Base-by-base conservation (phyloP, 1,140 invertebrate genomes). In the Drosophila sp. region DNA sequence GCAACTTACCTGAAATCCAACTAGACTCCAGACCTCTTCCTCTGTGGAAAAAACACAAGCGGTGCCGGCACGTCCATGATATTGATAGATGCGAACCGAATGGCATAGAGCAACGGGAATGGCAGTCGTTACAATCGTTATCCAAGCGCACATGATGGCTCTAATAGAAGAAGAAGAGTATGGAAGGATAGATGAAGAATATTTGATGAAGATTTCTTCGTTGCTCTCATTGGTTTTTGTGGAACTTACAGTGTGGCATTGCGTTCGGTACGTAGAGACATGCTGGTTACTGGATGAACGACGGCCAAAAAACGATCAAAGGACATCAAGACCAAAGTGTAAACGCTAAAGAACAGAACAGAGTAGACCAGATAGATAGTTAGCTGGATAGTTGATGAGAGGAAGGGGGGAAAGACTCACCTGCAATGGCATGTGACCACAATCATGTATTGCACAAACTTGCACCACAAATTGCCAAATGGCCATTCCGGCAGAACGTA, bases 271-370 rank as follows among this genome's bases (percentile, higher is more conserved):
- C 98, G 94, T 72, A 95, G 95, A 0, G 96, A 96, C 95, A 98
- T 98, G 57, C 97, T 98, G 1, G 95, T 94, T 64, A 99, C 97
- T 0, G 98, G 97, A 92, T 98, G 97, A 0, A 98, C 98, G 7
- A 99, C 98, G 25, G 98, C 98, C 83, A 99, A 93, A 92, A 98
- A 99, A 72, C 98, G 95, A 92, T 99, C 98, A 27, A 98, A 92
- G 17, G 97, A 98, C 98, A 99, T 99, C 50, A 99, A 94, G 0
- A 99, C 97, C 27, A 99, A 93, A 0, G 98, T 99, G 92, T 98
- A 99, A 62, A 87, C 84, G 58, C 83, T 87, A 70, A 10, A 75
- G 54, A 41, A 23, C 17, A 17, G 17, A 17, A 17, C 17, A 8
- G 10, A 65, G 23, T 17, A 23, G 10, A 61, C 44, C 10, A 57